Evolutionary conservation across 2,113 vertebrate genomes (phyloP), one percentile per base, ranked within the genome.

Genomic region (Pagrus major): DNA sequence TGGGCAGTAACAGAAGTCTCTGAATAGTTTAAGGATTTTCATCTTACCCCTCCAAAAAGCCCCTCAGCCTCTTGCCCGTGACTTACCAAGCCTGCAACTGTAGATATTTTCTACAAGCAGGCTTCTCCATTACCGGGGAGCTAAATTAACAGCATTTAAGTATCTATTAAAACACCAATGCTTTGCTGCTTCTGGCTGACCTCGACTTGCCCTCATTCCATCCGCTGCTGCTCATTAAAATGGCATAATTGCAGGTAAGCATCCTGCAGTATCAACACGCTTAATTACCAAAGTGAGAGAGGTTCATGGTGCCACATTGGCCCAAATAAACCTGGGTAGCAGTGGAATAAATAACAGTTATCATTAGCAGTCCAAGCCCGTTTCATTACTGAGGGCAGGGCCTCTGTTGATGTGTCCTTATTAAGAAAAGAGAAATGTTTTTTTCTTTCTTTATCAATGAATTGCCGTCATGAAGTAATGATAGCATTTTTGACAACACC

Each of bases 81-180:
- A 88, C 83, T 85, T 78, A 27, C 80, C 64, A 33, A 31, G 73
- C 85, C 89, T 77, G 67, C 39, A 88, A 88, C 81, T 77, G 76
- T 81, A 78, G 88, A 84, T 89, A 82, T 91, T 91, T 90, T 71
- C 81, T 83, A 71, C 85, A 61, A 80, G 90, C 85, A 59, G 70
- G 83, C 89, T 88, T 86, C 89, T 88, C 89, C 86, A 93, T 91
- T 91, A 92, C 84, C 16, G 29, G 29, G 63, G 85, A 83, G 92
- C 90, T 94, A 93, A 95, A 95, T 95, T 95, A 95, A 94, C 93
- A 89, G 83, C 89, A 93, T 93, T 95, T 95, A 95, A 93, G 92
- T 93, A 91, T 94, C 94, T 94, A 95, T 95, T 95, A 94, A 94
- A 95, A 93, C 91, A 86, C 87, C 90, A 91, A 88, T 90, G 95